Evolutionary conservation across 2,113 vertebrate genomes (phyloP).

Genomic region (Ictidomys tridecemlineatus): DNA sequence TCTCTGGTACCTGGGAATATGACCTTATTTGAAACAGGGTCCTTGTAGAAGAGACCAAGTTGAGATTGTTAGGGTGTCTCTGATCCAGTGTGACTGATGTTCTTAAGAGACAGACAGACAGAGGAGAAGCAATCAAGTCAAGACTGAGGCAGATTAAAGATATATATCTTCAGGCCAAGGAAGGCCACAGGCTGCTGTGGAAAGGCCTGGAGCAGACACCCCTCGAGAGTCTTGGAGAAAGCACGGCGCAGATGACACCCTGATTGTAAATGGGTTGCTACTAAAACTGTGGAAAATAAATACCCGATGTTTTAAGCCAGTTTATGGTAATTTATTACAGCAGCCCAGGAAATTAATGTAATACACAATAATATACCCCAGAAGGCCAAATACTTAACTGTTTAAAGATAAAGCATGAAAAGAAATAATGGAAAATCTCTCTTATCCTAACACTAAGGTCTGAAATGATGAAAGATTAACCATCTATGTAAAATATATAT

Average conservation of each 20-base stretch:
- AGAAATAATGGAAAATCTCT: neutral
- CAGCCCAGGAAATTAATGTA: neutral
- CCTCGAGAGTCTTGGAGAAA: rapidly evolving
- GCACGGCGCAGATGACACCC: neutral
- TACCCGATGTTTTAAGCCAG: neutral
- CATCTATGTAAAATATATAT: neutral
- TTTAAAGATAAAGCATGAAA: neutral
- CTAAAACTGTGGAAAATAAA: neutral
- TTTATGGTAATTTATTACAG: neutral
- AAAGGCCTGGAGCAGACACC: rapidly evolving
- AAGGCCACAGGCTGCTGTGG: neutral
- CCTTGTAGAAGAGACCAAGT: neutral
- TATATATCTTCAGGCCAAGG: neutral
- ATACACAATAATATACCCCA: neutral
- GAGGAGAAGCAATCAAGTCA: neutral
- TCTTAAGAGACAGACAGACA: neutral
- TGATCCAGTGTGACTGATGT: neutral
- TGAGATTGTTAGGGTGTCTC: neutral
- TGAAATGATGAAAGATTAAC: neutral
- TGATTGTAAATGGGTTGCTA: neutral
- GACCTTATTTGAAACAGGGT: neutral
- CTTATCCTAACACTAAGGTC: neutral
- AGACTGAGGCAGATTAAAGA: neutral
- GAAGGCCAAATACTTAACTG: neutral
- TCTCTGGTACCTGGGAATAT: too few relatives aligned